These are phyloP conservation scores for Chaenogobius annularis DNA, from an alignment of 2,113 vertebrate species.

Conservation along the genomic window DNA sequence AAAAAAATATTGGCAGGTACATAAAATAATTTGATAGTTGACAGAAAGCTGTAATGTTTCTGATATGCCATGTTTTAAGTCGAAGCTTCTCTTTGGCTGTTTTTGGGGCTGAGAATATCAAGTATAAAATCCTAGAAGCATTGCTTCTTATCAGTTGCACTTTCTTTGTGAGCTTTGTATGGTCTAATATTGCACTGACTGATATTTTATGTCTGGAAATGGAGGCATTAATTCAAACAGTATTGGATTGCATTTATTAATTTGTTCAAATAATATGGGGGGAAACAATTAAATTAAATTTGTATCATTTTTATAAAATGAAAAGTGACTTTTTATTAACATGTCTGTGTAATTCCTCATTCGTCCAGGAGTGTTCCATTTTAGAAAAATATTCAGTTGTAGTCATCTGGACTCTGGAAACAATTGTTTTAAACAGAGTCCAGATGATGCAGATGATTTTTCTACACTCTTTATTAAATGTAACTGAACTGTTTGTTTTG, in stretches of 20 bases:
- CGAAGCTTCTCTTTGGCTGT: slow-evolving; percentile 16
- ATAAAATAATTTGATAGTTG: background rate
- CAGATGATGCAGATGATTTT: no score
- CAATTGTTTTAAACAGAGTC: no score
- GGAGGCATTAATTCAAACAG: slow-evolving; percentile 27
- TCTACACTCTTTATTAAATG: slow-evolving; percentile 8
- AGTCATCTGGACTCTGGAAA: no score
- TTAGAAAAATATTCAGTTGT: no score
- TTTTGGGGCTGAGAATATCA: slow-evolving; percentile 15
- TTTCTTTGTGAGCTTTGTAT: slow-evolving; percentile 13
- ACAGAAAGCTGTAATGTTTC: background rate
- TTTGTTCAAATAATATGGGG: background rate
- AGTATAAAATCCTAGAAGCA: slow-evolving; percentile 9
- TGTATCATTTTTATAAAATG: slow-evolving; percentile 13
- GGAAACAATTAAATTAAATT: background rate
- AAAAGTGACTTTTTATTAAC: background rate
- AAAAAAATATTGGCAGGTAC: background rate
- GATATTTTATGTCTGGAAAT: slow-evolving; percentile 8
- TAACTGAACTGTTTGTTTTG: slow-evolving; percentile 41
- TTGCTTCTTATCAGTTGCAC: background rate
- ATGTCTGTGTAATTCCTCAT: no score
- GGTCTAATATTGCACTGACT: slow-evolving; percentile 13
- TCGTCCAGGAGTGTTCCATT: no score
- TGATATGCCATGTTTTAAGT: background rate
- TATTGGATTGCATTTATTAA: slow-evolving; percentile 5